Conservation (phyloP, 2,113 vertebrate species). For the Bos javanicus region DNA sequence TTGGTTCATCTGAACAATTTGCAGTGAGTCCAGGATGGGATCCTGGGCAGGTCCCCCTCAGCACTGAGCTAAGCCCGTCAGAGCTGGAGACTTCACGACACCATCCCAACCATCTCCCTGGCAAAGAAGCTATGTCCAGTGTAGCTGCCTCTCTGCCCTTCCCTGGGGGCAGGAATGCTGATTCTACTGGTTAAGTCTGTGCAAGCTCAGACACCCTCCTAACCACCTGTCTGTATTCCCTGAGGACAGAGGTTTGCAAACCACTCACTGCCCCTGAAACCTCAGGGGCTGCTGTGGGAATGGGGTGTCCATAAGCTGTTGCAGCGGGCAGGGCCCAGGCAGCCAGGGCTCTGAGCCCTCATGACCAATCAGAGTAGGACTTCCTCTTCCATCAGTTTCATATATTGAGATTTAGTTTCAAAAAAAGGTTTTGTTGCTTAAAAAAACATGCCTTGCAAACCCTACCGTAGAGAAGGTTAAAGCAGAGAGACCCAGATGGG, state of each 20-base stretch:
- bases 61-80: neutral
- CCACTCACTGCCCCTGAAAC: neutral
- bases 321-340: neutral
- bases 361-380: neutral
- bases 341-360: neutral
- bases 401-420: neutral
- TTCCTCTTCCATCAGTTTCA: neutral
- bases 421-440: neutral
- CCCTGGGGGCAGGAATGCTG: neutral
- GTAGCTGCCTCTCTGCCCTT: neutral
- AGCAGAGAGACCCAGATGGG: neutral
- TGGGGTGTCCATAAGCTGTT: neutral
- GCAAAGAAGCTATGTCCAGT: neutral
- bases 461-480: neutral
- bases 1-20: neutral
- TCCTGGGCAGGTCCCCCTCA: rapidly evolving
- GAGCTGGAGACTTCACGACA: neutral
- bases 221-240: neutral
- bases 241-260: neutral
- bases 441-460: neutral
- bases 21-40: neutral
- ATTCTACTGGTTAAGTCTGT: neutral
- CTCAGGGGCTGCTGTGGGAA: neutral
- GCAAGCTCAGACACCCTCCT: neutral
- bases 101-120: neutral